Conservation (phyloP, 2,797 vertebrate genomes). For the Platalea minor region DNA sequence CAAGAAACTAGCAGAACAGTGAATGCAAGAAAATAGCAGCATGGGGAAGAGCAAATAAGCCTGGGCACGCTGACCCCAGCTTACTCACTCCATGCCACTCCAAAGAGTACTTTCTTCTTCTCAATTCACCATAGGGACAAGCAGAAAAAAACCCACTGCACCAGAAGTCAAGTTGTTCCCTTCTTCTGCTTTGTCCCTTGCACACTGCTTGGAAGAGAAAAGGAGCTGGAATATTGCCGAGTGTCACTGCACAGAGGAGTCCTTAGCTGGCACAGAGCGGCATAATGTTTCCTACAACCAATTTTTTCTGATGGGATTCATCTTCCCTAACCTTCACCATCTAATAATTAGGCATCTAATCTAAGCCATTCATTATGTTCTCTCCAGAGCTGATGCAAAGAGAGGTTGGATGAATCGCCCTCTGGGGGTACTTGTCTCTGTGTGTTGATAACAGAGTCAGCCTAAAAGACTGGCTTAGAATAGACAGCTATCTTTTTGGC, state of each 20-base stretch:
- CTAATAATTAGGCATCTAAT: conserved; percentile 48
- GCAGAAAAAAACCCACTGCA: background rate
- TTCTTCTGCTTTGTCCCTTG: background rate
- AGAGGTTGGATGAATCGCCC: background rate
- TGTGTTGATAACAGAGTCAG: conserved; percentile 40
- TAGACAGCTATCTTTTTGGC: conserved; percentile 29
- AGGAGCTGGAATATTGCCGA: background rate
- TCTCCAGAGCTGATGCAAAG: background rate
- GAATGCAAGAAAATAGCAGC: background rate
- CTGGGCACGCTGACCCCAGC: background rate
- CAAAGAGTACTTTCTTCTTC: background rate
- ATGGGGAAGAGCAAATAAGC: background rate
- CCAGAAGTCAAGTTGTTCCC: background rate
- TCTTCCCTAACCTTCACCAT: conserved; percentile 37
- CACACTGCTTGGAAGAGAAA: background rate
- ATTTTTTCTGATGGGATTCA: background rate
- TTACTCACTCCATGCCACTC: background rate
- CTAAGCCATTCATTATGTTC: conserved; percentile 20
- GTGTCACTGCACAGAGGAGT: background rate
- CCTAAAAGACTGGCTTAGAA: conserved; percentile 4
- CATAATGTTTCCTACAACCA: background rate
- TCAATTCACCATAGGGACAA: background rate
- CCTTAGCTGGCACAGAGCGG: background rate
- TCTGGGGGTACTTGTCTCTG: conserved; percentile 41
- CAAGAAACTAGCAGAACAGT: background rate